Evolutionary conservation across 2,888 invertebrate species (phyloP), one percentile per base, ranked within the genome.

Genomic region (Tanytarsus gracilentus): DNA sequence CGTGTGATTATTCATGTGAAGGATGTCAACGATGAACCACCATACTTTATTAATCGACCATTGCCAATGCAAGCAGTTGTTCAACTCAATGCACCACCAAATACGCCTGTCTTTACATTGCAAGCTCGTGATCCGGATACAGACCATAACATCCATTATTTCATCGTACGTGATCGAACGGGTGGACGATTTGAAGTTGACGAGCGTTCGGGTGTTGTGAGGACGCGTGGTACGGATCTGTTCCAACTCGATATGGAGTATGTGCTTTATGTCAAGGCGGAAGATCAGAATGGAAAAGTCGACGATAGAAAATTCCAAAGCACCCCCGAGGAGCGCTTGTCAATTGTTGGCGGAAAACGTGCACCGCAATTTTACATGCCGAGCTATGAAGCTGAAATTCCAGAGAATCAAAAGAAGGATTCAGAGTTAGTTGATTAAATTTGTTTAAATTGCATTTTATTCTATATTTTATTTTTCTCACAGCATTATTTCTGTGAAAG

Each of bases 301-400:
- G 92, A 91, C 68, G 93, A 93, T 71, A 79, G 88, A 58, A 79
- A 87, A 59, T 93, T 86, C 74, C 94, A 94, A 74, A 88, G 91
- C 8, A 94, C 94, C 8, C 87, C 88, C 11, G 94, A 95, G 72
- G 93, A 93, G 69, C 80, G 93, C 8, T 75, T 95, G 60, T 92
- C 92, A 64, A 96, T 97, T 69, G 91, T 95, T 21, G 97, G 96
- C n/a, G 98, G 97, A 62, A 94, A 96, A 70, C 79, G 97, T 30
- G 91, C 95, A 0, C 99, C 99, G 0, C 98, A 99, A 75, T 98
- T 99, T 77, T 96, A 94, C 73, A 85, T 96, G 80, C 88, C 88
- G 5, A 87, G 88, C 67, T 99, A 98, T 72, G 89, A 90, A 70
- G 93, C 95, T 0, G 92, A 92, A 71, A 95, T 98, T 65, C 92